Conservation (phyloP, 1,140 invertebrate species). For the Centruroides sculpturatus region DNA sequence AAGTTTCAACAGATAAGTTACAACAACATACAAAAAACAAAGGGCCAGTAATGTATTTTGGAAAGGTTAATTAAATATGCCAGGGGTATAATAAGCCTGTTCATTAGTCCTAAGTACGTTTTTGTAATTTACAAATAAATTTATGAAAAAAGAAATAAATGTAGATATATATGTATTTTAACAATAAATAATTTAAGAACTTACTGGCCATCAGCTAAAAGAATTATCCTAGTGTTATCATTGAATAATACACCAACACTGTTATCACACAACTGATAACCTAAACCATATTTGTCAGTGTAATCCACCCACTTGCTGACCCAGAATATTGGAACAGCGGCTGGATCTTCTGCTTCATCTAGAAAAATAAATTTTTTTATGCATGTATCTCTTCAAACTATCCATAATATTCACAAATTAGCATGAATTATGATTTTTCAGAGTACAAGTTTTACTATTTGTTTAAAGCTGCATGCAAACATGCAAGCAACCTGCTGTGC, state of each 20-base stretch:
- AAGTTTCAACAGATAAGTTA: too few relatives aligned
- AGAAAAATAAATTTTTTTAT: conserved; percentile 13
- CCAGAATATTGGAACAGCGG: conserved; percentile 85
- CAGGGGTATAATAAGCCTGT: too few relatives aligned
- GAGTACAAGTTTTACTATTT: too few relatives aligned
- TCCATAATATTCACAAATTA: background rate
- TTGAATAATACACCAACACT: conserved; percentile 49
- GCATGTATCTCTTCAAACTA: background rate
- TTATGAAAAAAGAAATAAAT: background rate
- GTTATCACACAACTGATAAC: conserved; percentile 50
- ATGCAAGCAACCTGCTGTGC: too few relatives aligned
- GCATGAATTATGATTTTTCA: too few relatives aligned
- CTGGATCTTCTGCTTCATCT: conserved; percentile 87
- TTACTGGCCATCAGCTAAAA: conserved; percentile 40
- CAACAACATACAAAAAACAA: too few relatives aligned
- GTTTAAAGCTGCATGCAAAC: too few relatives aligned
- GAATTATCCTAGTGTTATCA: conserved; percentile 42
- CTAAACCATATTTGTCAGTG: conserved; percentile 52
- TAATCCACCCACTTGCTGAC: conserved; percentile 61
- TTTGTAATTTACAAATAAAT: too few relatives aligned
- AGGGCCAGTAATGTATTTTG: too few relatives aligned
- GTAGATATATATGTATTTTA: too few relatives aligned
- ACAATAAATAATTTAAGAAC: conserved; percentile 16
- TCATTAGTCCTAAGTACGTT: too few relatives aligned
- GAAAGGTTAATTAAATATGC: too few relatives aligned